A percentile compares a stretch with the other conserved stretches of the same genome.
Conservation (phyloP, 2,888 invertebrate genomes). For the Bombylius discolor region DNA sequence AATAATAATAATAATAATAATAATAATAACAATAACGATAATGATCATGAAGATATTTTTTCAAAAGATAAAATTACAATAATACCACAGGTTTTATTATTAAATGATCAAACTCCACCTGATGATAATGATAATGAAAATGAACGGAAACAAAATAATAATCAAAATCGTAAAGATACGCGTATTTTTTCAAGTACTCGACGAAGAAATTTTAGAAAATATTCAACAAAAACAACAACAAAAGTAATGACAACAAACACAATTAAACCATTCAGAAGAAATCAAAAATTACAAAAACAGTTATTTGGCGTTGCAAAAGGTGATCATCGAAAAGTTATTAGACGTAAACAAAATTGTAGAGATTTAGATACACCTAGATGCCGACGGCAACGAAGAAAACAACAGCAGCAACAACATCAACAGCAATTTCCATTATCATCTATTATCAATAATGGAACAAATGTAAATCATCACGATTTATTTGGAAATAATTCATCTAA, state of each 20-base stretch:
- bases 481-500: too few relatives aligned
- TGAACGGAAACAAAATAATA: constrained; percentile 2
- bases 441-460: too few relatives aligned
- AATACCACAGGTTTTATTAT: constrained; percentile 30
- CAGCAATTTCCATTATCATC: not conserved
- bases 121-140: constrained; percentile 14
- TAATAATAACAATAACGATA: not conserved
- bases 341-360: constrained; percentile 26
- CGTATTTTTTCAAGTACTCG: constrained; percentile 1
- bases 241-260: constrained; percentile 14
- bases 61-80: constrained; percentile 26
- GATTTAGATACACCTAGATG: constrained; percentile 31
- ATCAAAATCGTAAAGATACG: not conserved
- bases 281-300: constrained; percentile 10
- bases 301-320: not conserved
- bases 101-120: constrained; percentile 28
- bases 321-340: constrained; percentile 4
- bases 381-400: constrained; percentile 28
- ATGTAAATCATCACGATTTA: too few relatives aligned
- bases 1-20: too few relatives aligned
- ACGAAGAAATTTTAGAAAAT: constrained; percentile 13
- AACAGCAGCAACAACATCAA: constrained; percentile 19
- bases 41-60: not conserved
- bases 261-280: constrained; percentile 6
- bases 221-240: constrained; percentile 4